Evolutionary conservation across 1,140 invertebrate genomes (phyloP).

Genomic region (Heterodera carotae): DNA sequence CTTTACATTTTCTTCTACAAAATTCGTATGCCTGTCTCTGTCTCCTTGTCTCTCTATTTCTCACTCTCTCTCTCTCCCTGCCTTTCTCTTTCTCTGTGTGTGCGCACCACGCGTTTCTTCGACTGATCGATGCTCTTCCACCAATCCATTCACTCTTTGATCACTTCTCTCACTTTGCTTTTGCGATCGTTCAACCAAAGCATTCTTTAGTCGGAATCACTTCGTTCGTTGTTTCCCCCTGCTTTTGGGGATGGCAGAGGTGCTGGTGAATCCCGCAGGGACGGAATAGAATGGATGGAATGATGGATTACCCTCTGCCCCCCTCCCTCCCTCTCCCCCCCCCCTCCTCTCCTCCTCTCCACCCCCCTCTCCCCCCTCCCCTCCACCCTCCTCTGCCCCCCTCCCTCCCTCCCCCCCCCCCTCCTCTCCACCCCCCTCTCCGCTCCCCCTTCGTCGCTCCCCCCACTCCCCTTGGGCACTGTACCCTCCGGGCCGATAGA

Average conservation of each 20-base stretch:
- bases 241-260: no score
- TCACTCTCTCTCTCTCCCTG: no score
- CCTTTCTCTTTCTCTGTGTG: no score
- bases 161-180: not conserved
- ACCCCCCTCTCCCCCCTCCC: no score
- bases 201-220: not conserved
- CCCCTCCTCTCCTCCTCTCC: no score
- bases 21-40: no score
- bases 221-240: not conserved
- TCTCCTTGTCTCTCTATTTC: no score
- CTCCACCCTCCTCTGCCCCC: no score
- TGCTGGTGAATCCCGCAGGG: not conserved
- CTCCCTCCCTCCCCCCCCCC: not conserved
- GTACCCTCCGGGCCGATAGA: constrained; percentile 24
- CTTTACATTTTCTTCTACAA: not conserved
- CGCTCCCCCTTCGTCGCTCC: no score
- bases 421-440: not conserved
- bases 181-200: not conserved
- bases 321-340: not conserved
- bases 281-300: constrained; percentile 14
- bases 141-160: not conserved
- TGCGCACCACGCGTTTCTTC: not conserved
- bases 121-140: not conserved
- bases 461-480: constrained; percentile 4
- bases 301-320: constrained; percentile 29